Evolutionary conservation across 1,140 invertebrate species (phyloP).

Genomic region (Micrasema longulum): DNA sequence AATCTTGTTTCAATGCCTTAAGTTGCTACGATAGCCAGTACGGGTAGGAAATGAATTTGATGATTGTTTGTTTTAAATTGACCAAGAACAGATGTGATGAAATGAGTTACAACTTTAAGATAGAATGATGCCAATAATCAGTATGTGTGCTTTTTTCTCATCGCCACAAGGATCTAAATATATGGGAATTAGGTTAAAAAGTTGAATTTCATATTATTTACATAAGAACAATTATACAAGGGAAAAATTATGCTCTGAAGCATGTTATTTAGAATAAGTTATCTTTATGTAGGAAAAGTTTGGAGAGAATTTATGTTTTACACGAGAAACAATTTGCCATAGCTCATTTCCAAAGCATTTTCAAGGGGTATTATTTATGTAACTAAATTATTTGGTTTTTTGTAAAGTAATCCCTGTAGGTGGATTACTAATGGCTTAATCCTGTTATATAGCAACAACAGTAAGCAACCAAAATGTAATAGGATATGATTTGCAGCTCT

Average conservation of each 20-base stretch:
- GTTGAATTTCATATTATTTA: conserved; percentile 44
- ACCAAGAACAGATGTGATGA: conserved; percentile 7
- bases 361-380: conserved; percentile 25
- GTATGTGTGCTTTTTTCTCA: conserved; percentile 29
- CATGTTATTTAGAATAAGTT: conserved; percentile 50
- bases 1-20: too few relatives aligned
- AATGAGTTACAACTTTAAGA: background rate
- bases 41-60: too few relatives aligned
- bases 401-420: too few relatives aligned
- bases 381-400: background rate
- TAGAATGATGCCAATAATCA: conserved; percentile 27
- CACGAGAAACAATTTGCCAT: conserved; percentile 24
- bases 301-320: conserved; percentile 17
- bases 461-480: too few relatives aligned
- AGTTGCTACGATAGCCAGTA: too few relatives aligned
- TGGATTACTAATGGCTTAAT: too few relatives aligned
- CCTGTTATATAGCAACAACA: too few relatives aligned
- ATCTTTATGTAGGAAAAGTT: conserved; percentile 35
- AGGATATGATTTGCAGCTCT: too few relatives aligned
- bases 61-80: background rate
- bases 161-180: conserved; percentile 44
- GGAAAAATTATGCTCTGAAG: conserved; percentile 46
- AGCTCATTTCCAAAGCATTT: conserved; percentile 37
- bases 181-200: conserved; percentile 44
- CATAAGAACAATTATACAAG: conserved; percentile 52